Base-by-base conservation (phyloP, 2,888 invertebrate genomes). In the Drosophila nigricruria region DNA sequence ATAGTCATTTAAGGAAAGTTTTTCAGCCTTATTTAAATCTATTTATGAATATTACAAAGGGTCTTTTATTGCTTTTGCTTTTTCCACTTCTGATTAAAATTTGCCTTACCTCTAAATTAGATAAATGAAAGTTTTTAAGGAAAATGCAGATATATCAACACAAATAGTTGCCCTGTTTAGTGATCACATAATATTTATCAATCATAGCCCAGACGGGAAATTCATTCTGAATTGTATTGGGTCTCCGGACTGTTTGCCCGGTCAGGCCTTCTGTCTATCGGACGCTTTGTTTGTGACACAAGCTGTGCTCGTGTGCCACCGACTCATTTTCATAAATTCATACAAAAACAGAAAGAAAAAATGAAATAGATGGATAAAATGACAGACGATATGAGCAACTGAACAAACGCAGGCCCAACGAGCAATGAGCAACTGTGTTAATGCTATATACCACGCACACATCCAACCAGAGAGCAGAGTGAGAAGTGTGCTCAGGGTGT, bases 261-360 rank as follows among this genome's bases (percentile, higher is more conserved):
- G 27, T 1, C 38, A n/a, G 62, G 58, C 61, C 23, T 32, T 50
- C 43, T 58, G 66, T 54, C 52, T 58, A 60, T 66, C 47, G 60
- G 64, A 0, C 61, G 67, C 50, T 75, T 62, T 75, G 64, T 79
- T 68, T 74, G 74, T 73, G 84, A 78, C 74, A 82, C 84, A 82
- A 76, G 70, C 69, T 66, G 61, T n/a, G 65, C 67, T 74, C 53
- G 30, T 54, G 20, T 69, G 70, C 40, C 75, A 67, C 65, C 73
- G 66, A 65, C 88, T 90, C 79, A 90, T 89, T 90, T 89, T 84
- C 86, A 90, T 88, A 90, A 89, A 89, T 89, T 89, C 81, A 83
- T 80, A 45, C 53, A 76, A 71, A 70, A 69, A 68, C 50, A 50
- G 50, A 38, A 9, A 20, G 20, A 18, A 66, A 62, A 59, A 57